Base-by-base conservation (phyloP, 1,140 invertebrate genomes). In the Apis mellifera region DNA sequence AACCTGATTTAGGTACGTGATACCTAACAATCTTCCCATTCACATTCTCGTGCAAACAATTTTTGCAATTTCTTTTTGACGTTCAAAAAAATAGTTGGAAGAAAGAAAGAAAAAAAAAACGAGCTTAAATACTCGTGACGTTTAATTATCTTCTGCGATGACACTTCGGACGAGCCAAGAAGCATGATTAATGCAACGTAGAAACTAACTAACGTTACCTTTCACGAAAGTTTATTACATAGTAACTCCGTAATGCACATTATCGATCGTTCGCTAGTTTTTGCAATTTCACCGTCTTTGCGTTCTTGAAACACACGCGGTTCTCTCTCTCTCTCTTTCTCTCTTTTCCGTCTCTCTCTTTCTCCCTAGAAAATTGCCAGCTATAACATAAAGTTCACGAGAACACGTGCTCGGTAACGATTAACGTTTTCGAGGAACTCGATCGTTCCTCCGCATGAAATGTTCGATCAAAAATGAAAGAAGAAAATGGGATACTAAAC, bases 1-100 rank as follows among this genome's bases (percentile, higher is more conserved):
- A 89, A 55, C 78, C 83, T 48, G 88, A 92, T 82, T 82, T 90
- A 90, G 92, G 92, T 92, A 91, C 26, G 89, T 84, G n/a, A 64
- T 52, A 57, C 54, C 32, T 42, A 42, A 17, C 13, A 26, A 60
- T 26, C n/a, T 48, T 55, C 15, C 23, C 21, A n/a, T 74, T 80
- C 21, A n/a, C 8, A n/a, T n/a, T n/a, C 15, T 7, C 62, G 19
- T 48, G 23, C 3, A n/a, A 59, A 32, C 19, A 21, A 2, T 50
- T 64, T 48, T n/a, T n/a, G 52, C 42, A 32, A 9, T 78, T 71
- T 62, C 32, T 50, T 71, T 69, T 52, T 32, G 26, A 21, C 48
- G 32, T 26, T 26, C n/a, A 26, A 26, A 26, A 1, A 26, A 26
- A 13, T 26, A 21, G 21, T 54, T 57, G 15, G 17, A 13, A n/a